Evolutionary conservation across 2,888 invertebrate genomes (phyloP).

Genomic region (Barypeithes pellucidus): DNA sequence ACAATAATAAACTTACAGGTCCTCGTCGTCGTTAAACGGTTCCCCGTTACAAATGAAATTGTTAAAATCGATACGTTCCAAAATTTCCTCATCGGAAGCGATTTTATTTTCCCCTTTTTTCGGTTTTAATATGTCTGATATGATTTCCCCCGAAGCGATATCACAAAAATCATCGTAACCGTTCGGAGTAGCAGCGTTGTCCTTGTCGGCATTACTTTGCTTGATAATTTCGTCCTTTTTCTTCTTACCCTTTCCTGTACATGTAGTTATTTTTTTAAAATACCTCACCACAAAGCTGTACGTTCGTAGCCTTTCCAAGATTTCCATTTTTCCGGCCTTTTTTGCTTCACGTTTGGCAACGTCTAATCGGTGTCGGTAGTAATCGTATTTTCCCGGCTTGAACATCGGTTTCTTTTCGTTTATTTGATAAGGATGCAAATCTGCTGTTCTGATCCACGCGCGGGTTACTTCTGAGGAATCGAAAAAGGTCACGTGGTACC

Average conservation of each 20-base stretch:
- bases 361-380: constrained; percentile 49
- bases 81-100: constrained; percentile 45
- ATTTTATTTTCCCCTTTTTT: constrained; percentile 26
- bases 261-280: constrained; percentile 28
- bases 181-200: not conserved
- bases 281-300: constrained; percentile 57
- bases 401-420: constrained; percentile 42
- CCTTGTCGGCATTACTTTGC: not conserved
- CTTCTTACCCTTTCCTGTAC: not conserved
- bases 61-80: constrained; percentile 10
- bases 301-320: constrained; percentile 55
- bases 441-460: constrained; percentile 57
- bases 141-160: not conserved
- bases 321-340: constrained; percentile 52
- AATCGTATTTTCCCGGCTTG: constrained; percentile 33
- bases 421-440: constrained; percentile 54
- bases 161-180: not conserved
- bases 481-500: constrained; percentile 61
- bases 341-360: constrained; percentile 53
- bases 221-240: not conserved
- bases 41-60: constrained; percentile 7
- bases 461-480: constrained; percentile 54
- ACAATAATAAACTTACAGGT: too few relatives aligned
- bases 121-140: constrained; percentile 13
- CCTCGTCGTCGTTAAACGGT: not conserved